Base-by-base conservation (phyloP, 2,113 vertebrate genomes). In the Cichladusa arquata region DNA sequence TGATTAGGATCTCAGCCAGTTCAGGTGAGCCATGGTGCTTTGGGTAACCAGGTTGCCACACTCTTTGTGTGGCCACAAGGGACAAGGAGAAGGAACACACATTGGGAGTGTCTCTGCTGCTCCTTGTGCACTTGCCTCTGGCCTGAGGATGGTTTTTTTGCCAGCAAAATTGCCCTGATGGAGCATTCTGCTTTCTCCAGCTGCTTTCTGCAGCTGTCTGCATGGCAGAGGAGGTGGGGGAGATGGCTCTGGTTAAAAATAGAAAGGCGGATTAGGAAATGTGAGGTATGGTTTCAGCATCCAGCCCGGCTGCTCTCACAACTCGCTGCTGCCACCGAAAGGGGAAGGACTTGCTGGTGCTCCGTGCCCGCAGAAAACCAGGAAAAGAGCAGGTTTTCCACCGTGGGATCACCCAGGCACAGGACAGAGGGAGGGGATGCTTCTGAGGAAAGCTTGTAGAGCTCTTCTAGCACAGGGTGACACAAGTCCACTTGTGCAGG, bases 271-370 rank as follows among this genome's bases (percentile, higher is more conserved):
- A 84, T 90, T 53, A 82, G 70, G 95, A 81, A 73, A 83, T 34
- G 42, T 8, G 50, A 92, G 67, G 62, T 61, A 61, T 1, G 29
- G 67, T 94, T 90, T 83, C 71, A 53, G 14, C 82, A 44, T 3
- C 8, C 7, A 81, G 78, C 57, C 0, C 1, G 65, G 82, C 74
- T 70, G 70, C 79, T 90, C 74, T 40, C 24, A 2, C 82, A 85
- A 70, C 92, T 93, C 88, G 1, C 71, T 97, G 82, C 95, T 90
- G 85, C 95, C 93, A 66, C 86, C 51, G 42, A 88, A 92, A 96
- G 92, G 95, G 90, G 85, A 96, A 91, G 85, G 78, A 18, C 45
- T 65, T 14, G 40, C 57, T 71, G 3, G 1, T 48, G 48, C 34
- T 48, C 5, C 25, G 13, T 58, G 77, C 7, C 67, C 29, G 40